Evolutionary conservation across 2,888 invertebrate genomes (phyloP), one percentile per base, ranked within the genome.

Genomic region (Dasypolia templi): DNA sequence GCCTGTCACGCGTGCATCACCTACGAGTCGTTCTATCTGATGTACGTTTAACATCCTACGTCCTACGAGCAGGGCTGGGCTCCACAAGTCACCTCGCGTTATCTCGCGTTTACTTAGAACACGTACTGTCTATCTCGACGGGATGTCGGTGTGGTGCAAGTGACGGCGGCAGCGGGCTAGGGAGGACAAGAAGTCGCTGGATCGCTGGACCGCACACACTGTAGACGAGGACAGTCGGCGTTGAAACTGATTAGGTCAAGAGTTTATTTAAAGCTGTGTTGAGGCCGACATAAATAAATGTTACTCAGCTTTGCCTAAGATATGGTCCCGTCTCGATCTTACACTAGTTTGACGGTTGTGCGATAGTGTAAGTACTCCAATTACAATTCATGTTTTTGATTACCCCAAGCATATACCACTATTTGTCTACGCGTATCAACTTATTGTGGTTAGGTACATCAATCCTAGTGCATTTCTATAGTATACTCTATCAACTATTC

Each of bases 21-120:
- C 89, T 89, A 89, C 71, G 77, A 73, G 53, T 19, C 12, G 72
- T 77, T 86, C 76, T 94, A 94, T 95, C 95, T 88, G 95, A 95
- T 94, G 91, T 90, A 93, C 93, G 94, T 91, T 91, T 92, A 91
- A 93, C 90, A 88, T 90, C 90, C 87, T 91, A 90, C 87, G 88
- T 90, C 90, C 88, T 90, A 89, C 86, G 88, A 90, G 90, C 73
- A 61, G 88, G 90, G 90, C 65, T 32, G 75, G 90, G 90, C 77
- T 67, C 84, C 91, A 91, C 93, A 91, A 91, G 88, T 90, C 91
- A 85, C 80, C 73, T 58, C 79, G 85, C 78, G 89, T 91, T 93
- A 94, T 94, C 94, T 86, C 65, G 42, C 77, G 82, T 82, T 86
- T 88, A 87, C 88, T 88, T 88, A 87, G 85, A 86, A 88, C 92